Percentiles rank a stretch among this genome's conserved stretches.
Evolutionary conservation across 2,797 vertebrate species (phyloP).

Genomic region (Gambelia wislizenii): DNA sequence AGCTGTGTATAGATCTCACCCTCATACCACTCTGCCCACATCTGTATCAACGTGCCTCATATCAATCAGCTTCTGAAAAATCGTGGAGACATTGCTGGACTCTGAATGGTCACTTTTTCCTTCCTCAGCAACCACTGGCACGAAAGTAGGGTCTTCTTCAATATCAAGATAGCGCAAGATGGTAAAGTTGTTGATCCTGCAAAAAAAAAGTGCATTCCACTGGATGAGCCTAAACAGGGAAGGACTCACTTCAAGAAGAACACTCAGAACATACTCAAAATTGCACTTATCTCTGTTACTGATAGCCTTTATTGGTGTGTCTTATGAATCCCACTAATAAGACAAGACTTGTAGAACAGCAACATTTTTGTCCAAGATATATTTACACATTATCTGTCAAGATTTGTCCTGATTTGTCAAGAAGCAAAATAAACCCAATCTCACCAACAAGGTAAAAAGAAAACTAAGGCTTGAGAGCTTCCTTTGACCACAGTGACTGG

Average conservation of each 20-base stretch:
- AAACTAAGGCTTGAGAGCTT: neutral
- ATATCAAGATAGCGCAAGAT: conserved; percentile 72
- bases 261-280: neutral
- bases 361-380: neutral
- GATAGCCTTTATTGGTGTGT: neutral
- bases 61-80: conserved; percentile 58
- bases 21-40: neutral
- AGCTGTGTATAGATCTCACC: neutral
- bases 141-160: conserved; percentile 69
- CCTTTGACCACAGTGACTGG: neutral
- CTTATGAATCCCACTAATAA: neutral
- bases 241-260: too few species aligned
- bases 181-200: conserved; percentile 65
- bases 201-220: neutral
- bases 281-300: neutral
- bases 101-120: conserved; percentile 37
- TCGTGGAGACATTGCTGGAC: conserved; percentile 35
- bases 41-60: conserved; percentile 51
- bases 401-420: neutral
- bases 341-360: neutral
- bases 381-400: neutral
- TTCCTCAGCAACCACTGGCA: conserved; percentile 55
- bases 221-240: neutral
- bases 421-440: conserved; percentile 3
- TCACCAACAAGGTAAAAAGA: neutral